Conservation (phyloP, 23 tunicate species). For the Botrylloides violaceus region DNA sequence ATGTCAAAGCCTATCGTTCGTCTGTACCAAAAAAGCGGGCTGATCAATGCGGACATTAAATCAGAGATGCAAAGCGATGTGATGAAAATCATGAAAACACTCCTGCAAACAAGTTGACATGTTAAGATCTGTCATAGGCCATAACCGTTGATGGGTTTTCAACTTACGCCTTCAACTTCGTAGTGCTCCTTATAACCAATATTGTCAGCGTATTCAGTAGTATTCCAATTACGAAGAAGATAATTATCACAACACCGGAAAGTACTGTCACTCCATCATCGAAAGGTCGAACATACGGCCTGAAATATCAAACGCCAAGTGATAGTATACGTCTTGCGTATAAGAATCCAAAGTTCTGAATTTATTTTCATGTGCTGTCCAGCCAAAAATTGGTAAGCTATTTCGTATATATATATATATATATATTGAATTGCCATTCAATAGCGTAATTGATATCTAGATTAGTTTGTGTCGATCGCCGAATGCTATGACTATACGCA, state of each 20-base stretch:
- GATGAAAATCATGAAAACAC: conserved; percentile 9
- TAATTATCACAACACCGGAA: conserved; percentile 41
- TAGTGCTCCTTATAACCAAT: conserved; percentile 32
- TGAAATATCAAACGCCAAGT: neutral
- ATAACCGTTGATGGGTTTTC: neutral
- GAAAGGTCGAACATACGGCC: conserved; percentile 57
- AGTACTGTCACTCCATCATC: conserved; percentile 30
- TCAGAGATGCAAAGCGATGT: conserved; percentile 33
- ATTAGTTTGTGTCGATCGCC: no score
- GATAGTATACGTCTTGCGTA: no score
- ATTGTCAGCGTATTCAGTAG: conserved; percentile 49
- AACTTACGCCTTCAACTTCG: conserved; percentile 4
- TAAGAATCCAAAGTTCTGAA: no score
- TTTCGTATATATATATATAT: no score
- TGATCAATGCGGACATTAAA: conserved; percentile 23
- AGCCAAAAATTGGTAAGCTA: no score
- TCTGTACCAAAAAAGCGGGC: conserved; percentile 32
- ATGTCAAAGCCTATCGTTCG: conserved; percentile 35
- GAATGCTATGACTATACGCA: no score
- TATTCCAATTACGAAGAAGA: conserved; percentile 48
- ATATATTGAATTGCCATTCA: no score
- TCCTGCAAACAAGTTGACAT: neutral
- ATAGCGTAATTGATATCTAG: no score
- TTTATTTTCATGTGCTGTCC: no score
- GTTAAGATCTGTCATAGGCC: no score